Percentiles rank a stretch among this genome's conserved stretches.
Conservation (phyloP, 2,113 vertebrate species). For the Atrichornis clamosus region DNA sequence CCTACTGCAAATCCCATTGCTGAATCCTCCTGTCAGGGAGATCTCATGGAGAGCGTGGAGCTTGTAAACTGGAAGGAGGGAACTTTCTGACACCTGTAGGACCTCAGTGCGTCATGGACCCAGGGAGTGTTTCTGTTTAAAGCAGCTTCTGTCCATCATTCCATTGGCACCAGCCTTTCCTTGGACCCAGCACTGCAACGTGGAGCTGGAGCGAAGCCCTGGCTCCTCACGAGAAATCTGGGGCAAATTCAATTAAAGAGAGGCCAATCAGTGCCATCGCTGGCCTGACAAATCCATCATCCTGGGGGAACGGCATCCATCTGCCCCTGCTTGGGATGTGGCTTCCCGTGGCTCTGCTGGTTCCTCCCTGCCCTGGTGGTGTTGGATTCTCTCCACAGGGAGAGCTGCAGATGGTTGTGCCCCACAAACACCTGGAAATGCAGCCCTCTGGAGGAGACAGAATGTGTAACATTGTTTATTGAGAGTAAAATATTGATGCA, state of each 20-base stretch:
- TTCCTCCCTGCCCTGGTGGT: background rate
- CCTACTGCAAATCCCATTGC: fast-evolving
- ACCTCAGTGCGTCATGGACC: background rate
- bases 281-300: fast-evolving
- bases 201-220: background rate
- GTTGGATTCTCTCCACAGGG: background rate
- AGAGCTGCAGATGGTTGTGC: fast-evolving
- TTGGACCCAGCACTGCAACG: fast-evolving
- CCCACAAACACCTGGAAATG: background rate
- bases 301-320: fast-evolving
- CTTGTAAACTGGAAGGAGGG: background rate
- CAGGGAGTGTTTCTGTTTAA: background rate
- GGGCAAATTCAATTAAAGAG: fast-evolving
- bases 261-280: background rate
- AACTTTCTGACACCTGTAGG: background rate
- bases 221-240: background rate
- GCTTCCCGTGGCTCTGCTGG: background rate
- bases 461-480: fast-evolving
- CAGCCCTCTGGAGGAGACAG: background rate
- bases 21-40: background rate
- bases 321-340: too few species aligned
- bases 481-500: background rate
- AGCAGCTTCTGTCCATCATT: fast-evolving
- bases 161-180: fast-evolving
- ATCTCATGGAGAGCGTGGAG: background rate